Conservation (phyloP, 2,797 vertebrate species). For the Cottoperca gobio region DNA sequence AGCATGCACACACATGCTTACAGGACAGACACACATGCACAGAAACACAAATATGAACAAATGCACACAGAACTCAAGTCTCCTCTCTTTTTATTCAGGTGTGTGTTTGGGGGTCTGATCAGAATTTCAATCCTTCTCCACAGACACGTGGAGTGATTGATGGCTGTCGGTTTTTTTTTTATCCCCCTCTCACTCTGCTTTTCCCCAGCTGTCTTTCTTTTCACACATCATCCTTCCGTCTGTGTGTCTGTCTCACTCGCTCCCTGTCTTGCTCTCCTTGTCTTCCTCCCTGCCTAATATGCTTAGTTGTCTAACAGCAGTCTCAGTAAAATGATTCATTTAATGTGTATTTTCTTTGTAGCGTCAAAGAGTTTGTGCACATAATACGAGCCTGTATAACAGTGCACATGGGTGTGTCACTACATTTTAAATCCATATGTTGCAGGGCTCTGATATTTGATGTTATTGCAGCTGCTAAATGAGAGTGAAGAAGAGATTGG, state of each 20-base stretch:
- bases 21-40: neutral
- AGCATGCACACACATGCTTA: neutral
- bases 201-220: constrained; percentile 54
- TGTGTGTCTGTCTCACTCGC: neutral
- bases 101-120: constrained; percentile 51
- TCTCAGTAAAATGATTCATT: constrained; percentile 18
- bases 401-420: neutral
- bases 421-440: neutral
- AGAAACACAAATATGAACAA: constrained; percentile 18
- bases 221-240: constrained; percentile 24
- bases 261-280: neutral
- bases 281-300: constrained; percentile 6
- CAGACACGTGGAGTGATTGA: constrained; percentile 56
- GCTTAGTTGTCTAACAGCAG: neutral
- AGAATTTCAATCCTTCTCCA: constrained; percentile 49
- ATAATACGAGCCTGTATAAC: neutral
- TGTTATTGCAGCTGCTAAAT: neutral
- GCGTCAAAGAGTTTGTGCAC: neutral
- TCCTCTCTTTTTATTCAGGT: constrained; percentile 32
- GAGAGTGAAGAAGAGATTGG: neutral
- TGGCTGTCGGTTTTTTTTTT: constrained; percentile 35
- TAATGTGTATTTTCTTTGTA: constrained; percentile 11
- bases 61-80: neutral
- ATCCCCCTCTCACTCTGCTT: constrained; percentile 11
- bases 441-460: neutral